Base-by-base conservation (phyloP, 23 tunicate species). In the Trididemnum nubilum region DNA sequence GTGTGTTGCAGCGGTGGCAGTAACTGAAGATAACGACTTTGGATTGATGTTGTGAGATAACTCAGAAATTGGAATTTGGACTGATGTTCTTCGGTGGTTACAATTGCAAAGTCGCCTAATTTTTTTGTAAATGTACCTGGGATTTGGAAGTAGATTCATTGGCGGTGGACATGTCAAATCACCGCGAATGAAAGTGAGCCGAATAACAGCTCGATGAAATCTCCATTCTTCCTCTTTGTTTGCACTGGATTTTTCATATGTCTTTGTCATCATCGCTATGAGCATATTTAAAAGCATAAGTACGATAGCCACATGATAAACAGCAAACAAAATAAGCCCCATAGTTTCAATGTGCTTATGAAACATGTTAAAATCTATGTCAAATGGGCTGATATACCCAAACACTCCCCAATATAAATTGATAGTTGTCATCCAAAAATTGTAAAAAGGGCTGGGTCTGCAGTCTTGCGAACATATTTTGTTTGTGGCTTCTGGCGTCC, bases 191-290 rank as follows among this genome's bases (percentile, higher is more conserved):
- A 86, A 86, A 4, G 85, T 72, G 30, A 86, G 69, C 90, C 90
- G 80, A 24, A 69, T 54, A 2, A 52, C 54, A 18, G 85, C 71
- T 58, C 90, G 34, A 50, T 72, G 64, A 35, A 86, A 86, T 36
- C 71, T 79, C 90, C 90, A 86, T 34, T 77, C 85, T 21, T 19
- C 35, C 35, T 86, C 90, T 25, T 71, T 59, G 33, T 63, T 71
- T 0, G 37, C 54, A 24, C 80, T 79, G 28, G 90, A 80, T 9
- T 49, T 72, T 23, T 86, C 90, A 35, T 44, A 86, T 0, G 90
- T 50, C 29, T 67, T 52, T 26, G 69, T 71, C 90, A 86, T 86
- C 90, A 86, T 86, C 12, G 90, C 90, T 32, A 86, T 86, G 26
- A 86, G 40, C 90, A 86, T 86, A 72, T 86, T 86, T 44, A 86